Evolutionary conservation across 2,113 vertebrate genomes (phyloP).

Genomic region (Trogon surrucura): DNA sequence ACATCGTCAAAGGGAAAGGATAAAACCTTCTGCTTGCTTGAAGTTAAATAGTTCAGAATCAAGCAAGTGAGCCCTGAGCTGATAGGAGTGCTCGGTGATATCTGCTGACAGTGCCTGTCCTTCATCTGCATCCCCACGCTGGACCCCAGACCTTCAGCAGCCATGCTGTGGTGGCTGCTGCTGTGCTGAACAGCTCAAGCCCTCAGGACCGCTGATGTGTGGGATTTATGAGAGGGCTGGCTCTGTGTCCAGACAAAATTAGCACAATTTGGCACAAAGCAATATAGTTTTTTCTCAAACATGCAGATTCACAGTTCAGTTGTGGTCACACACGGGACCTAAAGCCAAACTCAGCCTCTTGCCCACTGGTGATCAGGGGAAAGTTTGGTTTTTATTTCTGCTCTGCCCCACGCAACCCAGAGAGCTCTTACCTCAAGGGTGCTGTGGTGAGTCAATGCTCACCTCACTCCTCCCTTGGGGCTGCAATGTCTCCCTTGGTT

Average conservation of each 20-base stretch:
- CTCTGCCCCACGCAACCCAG: not conserved
- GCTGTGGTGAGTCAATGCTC: accelerated
- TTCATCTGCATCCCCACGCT: not conserved
- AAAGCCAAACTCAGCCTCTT: not conserved
- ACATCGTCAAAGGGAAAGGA: not conserved
- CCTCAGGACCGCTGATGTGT: accelerated
- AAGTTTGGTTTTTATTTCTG: not conserved
- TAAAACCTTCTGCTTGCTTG: not conserved
- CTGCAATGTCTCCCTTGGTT: not conserved
- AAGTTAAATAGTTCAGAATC: not conserved
- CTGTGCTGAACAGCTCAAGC: not conserved
- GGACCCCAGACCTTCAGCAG: not conserved
- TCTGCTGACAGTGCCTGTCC: not conserved
- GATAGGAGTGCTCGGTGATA: not conserved
- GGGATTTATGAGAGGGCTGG: not conserved
- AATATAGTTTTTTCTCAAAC: not conserved
- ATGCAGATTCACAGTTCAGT: not conserved
- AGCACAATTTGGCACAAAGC: not conserved
- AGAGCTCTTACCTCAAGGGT: not conserved
- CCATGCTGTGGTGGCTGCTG: not conserved
- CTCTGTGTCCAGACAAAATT: not conserved
- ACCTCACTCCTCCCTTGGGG: accelerated
- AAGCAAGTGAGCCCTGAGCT: not conserved
- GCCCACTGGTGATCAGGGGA: not conserved
- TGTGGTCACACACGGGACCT: not conserved